Percentiles rank a stretch among this genome's conserved stretches.
These are phyloP conservation scores for Phocides pigmalion DNA, from an alignment of 1,140 invertebrate species.

Conservation along the genomic window DNA sequence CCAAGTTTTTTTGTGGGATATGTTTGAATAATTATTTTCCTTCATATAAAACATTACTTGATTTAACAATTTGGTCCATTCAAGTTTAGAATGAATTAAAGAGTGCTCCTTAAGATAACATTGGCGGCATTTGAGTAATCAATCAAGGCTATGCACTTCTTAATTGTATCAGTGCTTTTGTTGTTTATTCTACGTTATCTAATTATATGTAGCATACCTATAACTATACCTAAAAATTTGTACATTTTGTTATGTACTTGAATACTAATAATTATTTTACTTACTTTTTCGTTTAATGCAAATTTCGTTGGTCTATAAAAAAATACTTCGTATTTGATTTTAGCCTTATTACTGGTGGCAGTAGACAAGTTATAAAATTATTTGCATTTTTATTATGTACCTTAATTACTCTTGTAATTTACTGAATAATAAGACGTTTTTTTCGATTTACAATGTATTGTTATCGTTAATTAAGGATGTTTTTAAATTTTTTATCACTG, in stretches of 20 bases:
- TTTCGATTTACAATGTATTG: no score
- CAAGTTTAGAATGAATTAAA: constrained; percentile 4
- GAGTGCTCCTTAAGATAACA: constrained; percentile 2
- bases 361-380: no score
- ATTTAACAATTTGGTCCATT: constrained; percentile 30
- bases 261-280: neutral
- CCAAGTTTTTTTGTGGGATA: neutral
- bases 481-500: no score
- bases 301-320: constrained; percentile 13
- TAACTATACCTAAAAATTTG: constrained; percentile 1
- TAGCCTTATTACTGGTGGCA: no score
- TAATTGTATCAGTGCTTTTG: constrained; percentile 26
- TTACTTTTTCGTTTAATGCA: neutral
- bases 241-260: neutral
- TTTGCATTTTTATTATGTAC: neutral
- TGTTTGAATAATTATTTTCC: neutral
- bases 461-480: no score
- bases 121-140: constrained; percentile 1
- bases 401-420: neutral
- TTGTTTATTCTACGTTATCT: neutral
- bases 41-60: constrained; percentile 12
- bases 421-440: neutral
- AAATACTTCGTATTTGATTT: neutral
- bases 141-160: constrained; percentile 6
- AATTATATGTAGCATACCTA: constrained; percentile 4